Percentiles rank a stretch among this genome's conserved stretches.
Evolutionary conservation across 2,888 invertebrate genomes (phyloP).

Genomic region (Drosophila helvetica): DNA sequence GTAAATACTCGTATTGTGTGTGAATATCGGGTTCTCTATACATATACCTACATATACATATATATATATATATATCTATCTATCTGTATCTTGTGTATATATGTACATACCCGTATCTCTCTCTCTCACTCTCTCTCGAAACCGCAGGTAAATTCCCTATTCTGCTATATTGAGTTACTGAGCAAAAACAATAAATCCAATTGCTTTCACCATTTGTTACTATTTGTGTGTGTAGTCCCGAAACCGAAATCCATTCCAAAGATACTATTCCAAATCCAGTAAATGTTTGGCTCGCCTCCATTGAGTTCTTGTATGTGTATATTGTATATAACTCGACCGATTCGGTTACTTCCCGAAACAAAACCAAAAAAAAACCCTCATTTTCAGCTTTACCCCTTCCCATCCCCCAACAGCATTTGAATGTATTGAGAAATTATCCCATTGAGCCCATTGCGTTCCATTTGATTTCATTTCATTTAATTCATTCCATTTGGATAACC

Average conservation of each 20-base stretch:
- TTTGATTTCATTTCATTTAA: background rate
- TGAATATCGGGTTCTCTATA: conserved; percentile 47
- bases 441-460: background rate
- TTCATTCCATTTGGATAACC: background rate
- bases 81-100: conserved; percentile 29
- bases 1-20: conserved; percentile 23
- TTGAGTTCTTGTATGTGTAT: conserved; percentile 26
- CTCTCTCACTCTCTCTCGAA: conserved; percentile 35
- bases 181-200: conserved; percentile 27
- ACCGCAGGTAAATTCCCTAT: conserved; percentile 71
- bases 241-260: background rate
- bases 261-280: conserved; percentile 13
- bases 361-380: background rate
- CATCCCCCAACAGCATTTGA: background rate
- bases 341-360: background rate
- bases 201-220: conserved; percentile 33
- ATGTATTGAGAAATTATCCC: background rate
- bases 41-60: conserved; percentile 32
- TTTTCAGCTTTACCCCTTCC: background rate
- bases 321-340: conserved; percentile 21
- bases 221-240: conserved; percentile 38
- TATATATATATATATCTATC: conserved; percentile 26
- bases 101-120: conserved; percentile 17
- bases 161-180: conserved; percentile 38
- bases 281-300: conserved; percentile 36